Evolutionary conservation across 2,797 vertebrate species (phyloP).

Genomic region (Xenops minutus): DNA sequence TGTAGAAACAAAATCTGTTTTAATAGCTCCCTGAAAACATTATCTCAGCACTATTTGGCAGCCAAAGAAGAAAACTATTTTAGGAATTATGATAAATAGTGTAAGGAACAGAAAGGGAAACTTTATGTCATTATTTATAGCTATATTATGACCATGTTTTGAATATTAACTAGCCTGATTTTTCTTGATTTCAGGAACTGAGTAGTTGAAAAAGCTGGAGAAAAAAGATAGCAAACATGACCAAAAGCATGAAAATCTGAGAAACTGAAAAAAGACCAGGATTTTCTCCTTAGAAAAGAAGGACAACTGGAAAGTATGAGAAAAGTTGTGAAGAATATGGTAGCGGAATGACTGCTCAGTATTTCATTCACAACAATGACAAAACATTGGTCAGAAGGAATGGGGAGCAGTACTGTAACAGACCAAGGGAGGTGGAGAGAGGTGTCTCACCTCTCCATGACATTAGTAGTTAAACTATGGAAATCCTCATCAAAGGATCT

Average conservation of each 20-base stretch:
- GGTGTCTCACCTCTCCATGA: background rate
- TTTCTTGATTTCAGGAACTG: background rate
- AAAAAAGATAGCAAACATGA: background rate
- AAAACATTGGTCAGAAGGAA: background rate
- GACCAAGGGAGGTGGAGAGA: background rate
- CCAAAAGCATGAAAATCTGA: background rate
- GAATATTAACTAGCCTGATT: background rate
- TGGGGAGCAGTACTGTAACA: background rate
- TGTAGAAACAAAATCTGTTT: background rate
- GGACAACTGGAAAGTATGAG: background rate
- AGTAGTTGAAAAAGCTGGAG: background rate
- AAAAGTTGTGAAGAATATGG: background rate
- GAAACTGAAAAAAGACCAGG: background rate
- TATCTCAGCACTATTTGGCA: background rate
- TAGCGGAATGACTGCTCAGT: background rate
- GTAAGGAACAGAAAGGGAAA: background rate
- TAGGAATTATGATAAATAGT: background rate
- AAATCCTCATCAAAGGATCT: background rate
- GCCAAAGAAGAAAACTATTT: background rate
- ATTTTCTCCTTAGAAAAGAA: background rate
- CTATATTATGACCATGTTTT: background rate
- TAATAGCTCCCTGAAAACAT: background rate
- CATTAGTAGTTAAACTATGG: rapidly evolving
- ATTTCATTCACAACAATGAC: background rate
- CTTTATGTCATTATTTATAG: background rate